These are phyloP conservation scores for Sarcophaga bullata DNA, from an alignment of 1,140 invertebrate genomes.

Conservation along the genomic window DNA sequence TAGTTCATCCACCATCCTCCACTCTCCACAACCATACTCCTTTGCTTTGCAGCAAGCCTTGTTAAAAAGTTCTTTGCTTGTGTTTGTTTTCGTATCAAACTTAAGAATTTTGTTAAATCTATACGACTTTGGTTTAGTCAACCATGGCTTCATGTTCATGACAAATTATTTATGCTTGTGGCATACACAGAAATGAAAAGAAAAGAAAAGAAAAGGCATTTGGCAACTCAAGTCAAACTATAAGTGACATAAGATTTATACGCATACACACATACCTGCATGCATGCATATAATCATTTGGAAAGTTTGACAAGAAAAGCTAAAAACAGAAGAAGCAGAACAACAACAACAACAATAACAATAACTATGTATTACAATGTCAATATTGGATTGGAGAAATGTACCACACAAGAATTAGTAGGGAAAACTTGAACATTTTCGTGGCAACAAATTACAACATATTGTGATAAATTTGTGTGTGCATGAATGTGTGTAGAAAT, in stretches of 20 bases:
- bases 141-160: background rate
- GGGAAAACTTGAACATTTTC: background rate
- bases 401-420: background rate
- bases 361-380: background rate
- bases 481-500: background rate
- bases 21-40: background rate
- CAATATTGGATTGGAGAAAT: background rate
- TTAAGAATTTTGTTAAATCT: background rate
- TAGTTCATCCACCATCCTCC: background rate
- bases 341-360: no score
- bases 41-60: background rate
- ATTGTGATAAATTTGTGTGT: background rate
- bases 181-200: background rate
- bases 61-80: background rate
- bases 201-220: background rate
- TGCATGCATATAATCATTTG: background rate
- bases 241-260: background rate
- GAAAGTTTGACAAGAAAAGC: background rate
- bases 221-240: background rate
- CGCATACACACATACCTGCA: background rate
- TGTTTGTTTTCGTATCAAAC: constrained; percentile 6
- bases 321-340: background rate
- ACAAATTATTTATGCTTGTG: constrained; percentile 16
- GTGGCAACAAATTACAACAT: background rate
- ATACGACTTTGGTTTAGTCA: background rate